Percentiles rank a stretch among this genome's conserved stretches.
Conservation (phyloP, 1,140 invertebrate genomes). For the Penaeus indicus region DNA sequence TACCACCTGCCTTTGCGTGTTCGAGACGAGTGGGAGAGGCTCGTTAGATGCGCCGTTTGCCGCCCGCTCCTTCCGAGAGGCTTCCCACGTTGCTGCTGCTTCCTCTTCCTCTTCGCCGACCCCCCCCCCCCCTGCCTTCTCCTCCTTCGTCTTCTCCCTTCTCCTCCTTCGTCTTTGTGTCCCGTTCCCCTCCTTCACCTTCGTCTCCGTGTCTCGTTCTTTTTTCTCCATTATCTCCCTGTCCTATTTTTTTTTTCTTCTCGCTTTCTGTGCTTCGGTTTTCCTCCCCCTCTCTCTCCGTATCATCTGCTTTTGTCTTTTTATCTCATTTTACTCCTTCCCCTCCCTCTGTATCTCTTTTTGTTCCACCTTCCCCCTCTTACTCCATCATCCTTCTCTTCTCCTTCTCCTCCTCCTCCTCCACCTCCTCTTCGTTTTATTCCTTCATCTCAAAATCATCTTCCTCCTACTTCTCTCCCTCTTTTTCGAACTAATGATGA, state of each 20-base stretch:
- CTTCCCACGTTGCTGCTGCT: neutral
- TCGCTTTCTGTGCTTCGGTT: neutral
- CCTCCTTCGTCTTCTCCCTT: neutral
- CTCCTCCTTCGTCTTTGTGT: neutral
- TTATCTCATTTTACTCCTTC: neutral
- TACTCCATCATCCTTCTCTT: neutral
- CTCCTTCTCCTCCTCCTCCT: neutral
- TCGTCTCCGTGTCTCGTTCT: neutral
- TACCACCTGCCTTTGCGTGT: no score
- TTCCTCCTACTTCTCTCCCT: no score
- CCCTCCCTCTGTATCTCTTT: neutral
- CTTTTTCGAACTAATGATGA: no score
- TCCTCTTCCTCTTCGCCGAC: neutral
- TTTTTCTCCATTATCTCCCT: neutral
- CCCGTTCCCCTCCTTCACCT: neutral
- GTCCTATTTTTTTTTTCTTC: no score
- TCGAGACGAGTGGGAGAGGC: no score
- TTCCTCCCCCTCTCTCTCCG: no score
- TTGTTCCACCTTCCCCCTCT: neutral
- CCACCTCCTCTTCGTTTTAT: no score
- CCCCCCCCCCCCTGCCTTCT: neutral
- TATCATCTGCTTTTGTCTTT: no score
- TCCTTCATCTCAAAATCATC: no score
- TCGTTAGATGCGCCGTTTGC: no score
- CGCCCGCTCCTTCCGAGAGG: neutral